A percentile compares a stretch with the other conserved stretches of the same genome.
phyloP scores from a whole-genome alignment of 1,140 invertebrate genomes.

The Scaptomyza pallida region DNA sequence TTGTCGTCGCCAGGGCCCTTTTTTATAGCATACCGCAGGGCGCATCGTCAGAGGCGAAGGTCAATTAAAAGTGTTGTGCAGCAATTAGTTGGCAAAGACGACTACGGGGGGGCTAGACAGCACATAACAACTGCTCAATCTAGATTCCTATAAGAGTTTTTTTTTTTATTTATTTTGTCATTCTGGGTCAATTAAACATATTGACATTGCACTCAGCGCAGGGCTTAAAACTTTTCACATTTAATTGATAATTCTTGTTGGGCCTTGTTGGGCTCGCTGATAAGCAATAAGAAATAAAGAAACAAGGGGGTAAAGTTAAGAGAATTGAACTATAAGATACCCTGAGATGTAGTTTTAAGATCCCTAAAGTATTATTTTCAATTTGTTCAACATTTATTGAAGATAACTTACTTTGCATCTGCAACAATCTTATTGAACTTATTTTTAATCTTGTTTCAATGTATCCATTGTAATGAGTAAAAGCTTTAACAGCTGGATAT shows the following conservation, averaged over 20 bases:
- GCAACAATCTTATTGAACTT: too few species aligned
- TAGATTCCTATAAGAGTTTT: background rate
- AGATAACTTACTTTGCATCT: too few species aligned
- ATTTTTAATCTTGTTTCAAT: too few species aligned
- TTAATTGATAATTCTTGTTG: slow-evolving; percentile 76
- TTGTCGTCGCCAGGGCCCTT: slow-evolving; percentile 12
- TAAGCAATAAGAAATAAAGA: slow-evolving; percentile 38
- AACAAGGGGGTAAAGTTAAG: background rate
- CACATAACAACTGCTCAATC: slow-evolving; percentile 4
- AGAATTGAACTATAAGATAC: too few species aligned
- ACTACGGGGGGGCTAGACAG: background rate
- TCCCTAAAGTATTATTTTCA: too few species aligned
- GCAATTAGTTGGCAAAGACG: slow-evolving; percentile 54
- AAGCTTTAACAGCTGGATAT: too few species aligned
- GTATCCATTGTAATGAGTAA: too few species aligned
- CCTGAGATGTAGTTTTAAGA: background rate
- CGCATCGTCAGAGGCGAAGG: slow-evolving; percentile 54
- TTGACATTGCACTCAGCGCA: slow-evolving; percentile 67
- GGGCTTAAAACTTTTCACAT: slow-evolving; percentile 44
- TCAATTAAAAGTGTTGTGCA: slow-evolving; percentile 72
- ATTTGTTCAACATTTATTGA: too few species aligned
- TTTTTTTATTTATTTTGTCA: slow-evolving; percentile 53
- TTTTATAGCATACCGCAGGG: slow-evolving; percentile 44
- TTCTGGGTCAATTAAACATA: slow-evolving; percentile 60
- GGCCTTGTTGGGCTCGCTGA: slow-evolving; percentile 58